Evolutionary conservation across 2,113 vertebrate species (phyloP), one percentile per base, ranked within the genome.

Genomic region (Serinus canaria): DNA sequence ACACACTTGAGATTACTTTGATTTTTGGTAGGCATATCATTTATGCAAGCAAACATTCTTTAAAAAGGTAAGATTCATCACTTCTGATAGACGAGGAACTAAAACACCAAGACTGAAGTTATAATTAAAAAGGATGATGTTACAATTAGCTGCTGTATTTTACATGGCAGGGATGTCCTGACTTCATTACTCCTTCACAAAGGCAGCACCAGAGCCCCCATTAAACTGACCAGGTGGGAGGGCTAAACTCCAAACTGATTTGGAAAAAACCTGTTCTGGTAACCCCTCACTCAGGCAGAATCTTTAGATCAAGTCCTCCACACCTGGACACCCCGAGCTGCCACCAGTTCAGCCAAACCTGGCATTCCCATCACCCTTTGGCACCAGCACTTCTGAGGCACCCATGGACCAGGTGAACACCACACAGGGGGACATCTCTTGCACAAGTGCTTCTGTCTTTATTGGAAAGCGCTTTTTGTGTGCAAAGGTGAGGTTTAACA

Each of bases 1-100:
- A 75, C 44, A 55, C 35, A 67, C 67, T 94, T 43, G 24, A 88
- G 72, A 80, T 86, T 66, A 90, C 85, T 95, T 87, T 88, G 90
- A 90, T 90, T 94, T 90, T 95, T 84, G 53, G 62, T 59, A 82
- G 25, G 67, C 68, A 44, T 83, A 74, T 86, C 15, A 78, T 63
- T 92, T 77, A 74, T 63, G 63, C 63, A 80, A 85, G 56, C 27
- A 94, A 88, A 55, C 24, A 50, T 43, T 53, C 67, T 70, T 83
- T 64, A 49, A 79, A 78, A 87, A 82, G 59, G n/a, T 72, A 82
- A 86, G 33, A 93, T 74, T 59, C 47, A 72, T 93, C 50, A 70
- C 3, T 95, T 92, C 37, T 44, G 17, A 31, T 63, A 63, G 20
- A 58, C 5, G n/a, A 83, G 31, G 58, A 73, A 31, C 35, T 50